Evolutionary conservation across 2,797 vertebrate genomes (phyloP), one percentile per base, ranked within the genome.

Genomic region (Sebastes ruberrimus): DNA sequence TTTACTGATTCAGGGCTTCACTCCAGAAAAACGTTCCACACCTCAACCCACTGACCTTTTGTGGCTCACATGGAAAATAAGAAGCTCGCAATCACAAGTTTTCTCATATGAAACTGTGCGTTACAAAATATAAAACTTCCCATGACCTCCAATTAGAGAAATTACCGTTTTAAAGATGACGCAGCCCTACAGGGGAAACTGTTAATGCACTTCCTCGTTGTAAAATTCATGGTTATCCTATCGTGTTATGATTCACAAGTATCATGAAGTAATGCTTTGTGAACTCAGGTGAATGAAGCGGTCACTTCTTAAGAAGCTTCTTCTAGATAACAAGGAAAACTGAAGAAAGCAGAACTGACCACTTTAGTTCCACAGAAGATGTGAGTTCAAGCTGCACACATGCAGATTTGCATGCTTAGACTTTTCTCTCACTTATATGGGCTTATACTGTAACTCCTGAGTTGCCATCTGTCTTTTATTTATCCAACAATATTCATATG

Each of bases 251-350:
- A 55, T 53, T 56, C 7, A 3, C 14, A 55, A 30, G 38, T 10
- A 28, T 2, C 1, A 30, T 57, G 23, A 68, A 30, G 49, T 27
- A 63, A 56, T 42, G 25, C n/a, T 78, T 79, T 75, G 35, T 76
- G 28, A 74, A 20, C 13, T 35, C 16, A 42, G 7, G 23, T 35
- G 35, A 81, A 77, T 62, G 0, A 70, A 6, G 3, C n/a, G 4
- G 23, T 3, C 7, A 83, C 53, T 88, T 88, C 84, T 68, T 1
- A 78, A 77, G 11, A 65, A 62, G n/a, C 46, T 62, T 23, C 25
- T 4, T 25, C n/a, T 28, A 52, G n/a, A 73, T 81, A 77, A 84
- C 30, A 71, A 66, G 69, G 61, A 33, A 72, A 77, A 10, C 22
- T 53, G 22, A 53, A 33, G 30, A 10, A 27, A 74, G 23, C 20